These are phyloP conservation scores for Dromaius novaehollandiae DNA, from an alignment of 2,113 vertebrate genomes.

Conservation along the genomic window DNA sequence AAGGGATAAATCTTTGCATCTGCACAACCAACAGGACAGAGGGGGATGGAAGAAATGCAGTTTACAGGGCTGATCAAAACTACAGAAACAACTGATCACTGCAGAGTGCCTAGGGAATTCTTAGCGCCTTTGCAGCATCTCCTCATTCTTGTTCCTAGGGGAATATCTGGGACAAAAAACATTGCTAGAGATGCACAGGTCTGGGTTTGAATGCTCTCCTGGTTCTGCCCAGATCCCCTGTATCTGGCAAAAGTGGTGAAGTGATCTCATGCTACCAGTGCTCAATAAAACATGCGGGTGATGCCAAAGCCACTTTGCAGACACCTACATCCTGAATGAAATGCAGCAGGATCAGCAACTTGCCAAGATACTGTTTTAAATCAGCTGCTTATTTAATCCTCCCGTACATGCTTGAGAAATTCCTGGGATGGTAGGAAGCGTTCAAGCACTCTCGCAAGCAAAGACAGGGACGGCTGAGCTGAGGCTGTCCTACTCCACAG, in stretches of 20 bases:
- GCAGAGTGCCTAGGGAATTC: neutral
- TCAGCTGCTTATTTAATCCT: neutral
- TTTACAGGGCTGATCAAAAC: neutral
- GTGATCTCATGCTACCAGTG: neutral
- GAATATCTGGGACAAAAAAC: neutral
- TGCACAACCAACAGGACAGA: neutral
- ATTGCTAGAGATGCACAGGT: neutral
- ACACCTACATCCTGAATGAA: neutral
- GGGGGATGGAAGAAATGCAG: neutral
- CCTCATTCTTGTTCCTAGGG: neutral
- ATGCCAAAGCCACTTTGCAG: neutral
- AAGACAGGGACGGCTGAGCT: neutral
- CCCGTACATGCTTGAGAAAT: neutral
- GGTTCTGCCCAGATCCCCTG: neutral
- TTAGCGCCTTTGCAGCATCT: neutral
- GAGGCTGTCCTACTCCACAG: neutral
- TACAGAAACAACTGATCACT: neutral
- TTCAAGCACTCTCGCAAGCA: neutral
- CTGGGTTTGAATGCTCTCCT: neutral
- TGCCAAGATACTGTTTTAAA: constrained; percentile 9
- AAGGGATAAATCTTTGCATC: neutral
- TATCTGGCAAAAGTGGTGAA: neutral
- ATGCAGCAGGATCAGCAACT: neutral
- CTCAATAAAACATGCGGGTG: neutral
- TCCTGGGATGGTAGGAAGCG: neutral